These are phyloP conservation scores for Distichodus sexfasciatus DNA, from an alignment of 2,797 vertebrate genomes.

Conservation along the genomic window DNA sequence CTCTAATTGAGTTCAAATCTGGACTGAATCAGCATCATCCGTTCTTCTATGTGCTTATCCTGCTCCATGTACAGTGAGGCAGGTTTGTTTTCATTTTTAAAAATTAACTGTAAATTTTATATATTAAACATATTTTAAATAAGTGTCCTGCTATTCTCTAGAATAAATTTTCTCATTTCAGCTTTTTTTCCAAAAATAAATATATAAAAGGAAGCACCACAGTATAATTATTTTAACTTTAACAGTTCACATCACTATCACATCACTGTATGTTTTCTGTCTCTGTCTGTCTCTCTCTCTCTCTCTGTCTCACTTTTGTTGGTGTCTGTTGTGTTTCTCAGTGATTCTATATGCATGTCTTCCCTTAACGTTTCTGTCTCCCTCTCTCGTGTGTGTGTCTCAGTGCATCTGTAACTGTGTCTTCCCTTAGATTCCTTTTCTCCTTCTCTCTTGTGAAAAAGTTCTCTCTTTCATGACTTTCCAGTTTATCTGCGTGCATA, in stretches of 20 bases:
- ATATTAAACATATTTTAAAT: no score
- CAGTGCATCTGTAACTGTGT: neutral
- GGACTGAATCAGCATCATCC: neutral
- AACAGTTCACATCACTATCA: conserved; percentile 54
- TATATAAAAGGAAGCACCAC: no score
- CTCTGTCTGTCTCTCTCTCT: conserved; percentile 49
- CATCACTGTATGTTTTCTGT: conserved; percentile 52
- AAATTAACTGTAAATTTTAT: no score
- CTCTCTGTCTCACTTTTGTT: conserved; percentile 65
- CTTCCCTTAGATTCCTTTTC: neutral
- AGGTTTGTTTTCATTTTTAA: no score
- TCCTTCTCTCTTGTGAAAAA: conserved; percentile 42
- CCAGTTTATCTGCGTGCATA: neutral
- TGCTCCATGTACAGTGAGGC: no score
- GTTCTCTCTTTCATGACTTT: conserved; percentile 6
- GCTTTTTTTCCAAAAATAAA: no score
- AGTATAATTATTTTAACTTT: no score
- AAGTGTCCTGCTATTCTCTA: no score
- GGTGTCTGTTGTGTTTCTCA: neutral
- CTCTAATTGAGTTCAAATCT: neutral
- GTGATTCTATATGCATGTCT: no score
- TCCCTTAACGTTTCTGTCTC: neutral
- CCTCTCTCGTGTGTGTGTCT: no score
- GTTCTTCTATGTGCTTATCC: no score
- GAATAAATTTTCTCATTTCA: no score